Evolutionary conservation across 2,113 vertebrate species (phyloP).

Genomic region (Hemibagrus wyckioides): DNA sequence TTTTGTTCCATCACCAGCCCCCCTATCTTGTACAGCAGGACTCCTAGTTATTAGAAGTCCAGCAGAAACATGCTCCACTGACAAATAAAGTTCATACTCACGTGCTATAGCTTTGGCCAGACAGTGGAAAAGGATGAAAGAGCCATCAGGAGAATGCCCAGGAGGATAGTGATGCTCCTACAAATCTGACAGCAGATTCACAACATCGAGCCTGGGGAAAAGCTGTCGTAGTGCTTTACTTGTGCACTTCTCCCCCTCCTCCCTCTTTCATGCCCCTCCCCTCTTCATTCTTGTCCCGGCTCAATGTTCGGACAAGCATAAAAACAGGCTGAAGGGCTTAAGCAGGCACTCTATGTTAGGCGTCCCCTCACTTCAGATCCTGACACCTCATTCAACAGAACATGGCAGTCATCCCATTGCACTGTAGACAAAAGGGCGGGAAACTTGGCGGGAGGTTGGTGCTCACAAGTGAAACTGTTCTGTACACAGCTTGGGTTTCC

Average conservation of each 20-base stretch:
- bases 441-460: conserved; percentile 39
- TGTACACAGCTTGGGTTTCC: conserved; percentile 42
- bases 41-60: neutral
- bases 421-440: conserved; percentile 47
- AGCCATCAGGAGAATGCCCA: conserved; percentile 1
- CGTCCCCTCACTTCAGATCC: conserved; percentile 23
- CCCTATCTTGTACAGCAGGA: neutral
- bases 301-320: conserved; percentile 35
- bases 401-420: conserved; percentile 41
- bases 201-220: neutral
- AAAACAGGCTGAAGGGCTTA: conserved; percentile 25
- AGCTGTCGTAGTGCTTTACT: conserved; percentile 10
- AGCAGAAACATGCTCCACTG: neutral
- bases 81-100: conserved; percentile 41
- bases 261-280: neutral
- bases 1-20: neutral
- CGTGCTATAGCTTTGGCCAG: conserved; percentile 10
- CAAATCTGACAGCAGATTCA: conserved; percentile 22
- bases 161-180: neutral
- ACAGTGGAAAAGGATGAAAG: neutral
- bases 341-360: conserved; percentile 20
- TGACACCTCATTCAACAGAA: conserved; percentile 29
- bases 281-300: conserved; percentile 17
- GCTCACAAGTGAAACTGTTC: conserved; percentile 29
- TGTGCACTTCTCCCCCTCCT: neutral